Evolutionary conservation across 1,140 invertebrate genomes (phyloP), one percentile per base, ranked within the genome.

Genomic region (Drosophila athabasca): DNA sequence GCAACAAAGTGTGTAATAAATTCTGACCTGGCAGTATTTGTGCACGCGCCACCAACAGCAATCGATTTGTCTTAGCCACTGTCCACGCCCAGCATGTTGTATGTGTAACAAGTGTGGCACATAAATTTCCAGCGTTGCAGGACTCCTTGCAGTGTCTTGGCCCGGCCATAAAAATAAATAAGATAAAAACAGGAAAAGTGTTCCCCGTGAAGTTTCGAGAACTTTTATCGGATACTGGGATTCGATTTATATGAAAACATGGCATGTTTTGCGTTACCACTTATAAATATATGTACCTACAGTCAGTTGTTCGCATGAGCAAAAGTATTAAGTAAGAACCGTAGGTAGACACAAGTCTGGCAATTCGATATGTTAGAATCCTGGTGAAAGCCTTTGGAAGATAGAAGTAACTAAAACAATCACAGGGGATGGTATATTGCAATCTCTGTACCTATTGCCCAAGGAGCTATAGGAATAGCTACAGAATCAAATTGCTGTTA

Each of bases 81-180:
- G 64, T 50, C 50, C 72, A 64, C 77, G 72, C 80, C 67, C 80
- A 61, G 51, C 76, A 68, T 83, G 81, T 85, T 76, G 79, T 82
- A 76, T 85, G 76, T 80, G 80, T 80, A 85, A 80, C 80, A 82
- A 82, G 68, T 76, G 80, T 65, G 53, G 76, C 80, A 76, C 80
- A 84, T 85, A 84, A 85, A 84, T 84, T 66, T 41, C 53, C 70
- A 74, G 66, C 70, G 51, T 49, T 61, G 62, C 46, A 49, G 53
- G 3, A 35, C 19, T 31, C 43, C 35, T 0, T 69, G 53, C 62
- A 59, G 24, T 48, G 46, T 70, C 68, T 69, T 71, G 46, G 35
- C 46, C 49, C 50, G 59, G 60, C 76, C 76, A 52, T 76, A 73
- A 78, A 74, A 55, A 11, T 39, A 73, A 79, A 79, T 79, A 73